Percentiles rank a stretch among this genome's conserved stretches.
Evolutionary conservation across 2,113 vertebrate genomes (phyloP).

Genomic region (Lophochroa leadbeateri): DNA sequence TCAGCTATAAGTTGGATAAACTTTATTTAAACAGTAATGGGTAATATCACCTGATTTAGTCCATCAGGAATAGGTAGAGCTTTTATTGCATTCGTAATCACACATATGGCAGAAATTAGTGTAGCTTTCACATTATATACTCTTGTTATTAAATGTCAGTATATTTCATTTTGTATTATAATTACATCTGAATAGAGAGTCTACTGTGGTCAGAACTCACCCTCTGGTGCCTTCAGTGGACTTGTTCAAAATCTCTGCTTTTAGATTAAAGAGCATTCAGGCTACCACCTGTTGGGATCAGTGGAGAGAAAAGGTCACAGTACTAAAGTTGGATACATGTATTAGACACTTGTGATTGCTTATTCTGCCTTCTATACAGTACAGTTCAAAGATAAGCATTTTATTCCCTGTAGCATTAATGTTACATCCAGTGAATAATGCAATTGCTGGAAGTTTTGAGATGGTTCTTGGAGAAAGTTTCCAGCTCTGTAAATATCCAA

Average conservation of each 20-base stretch:
- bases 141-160: background rate
- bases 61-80: background rate
- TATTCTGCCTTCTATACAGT: background rate
- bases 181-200: background rate
- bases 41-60: background rate
- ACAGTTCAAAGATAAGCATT: background rate
- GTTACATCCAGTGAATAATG: background rate
- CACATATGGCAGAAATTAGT: background rate
- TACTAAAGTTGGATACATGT: fast-evolving
- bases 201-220: background rate
- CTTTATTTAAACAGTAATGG: background rate
- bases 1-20: background rate
- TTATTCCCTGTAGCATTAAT: background rate
- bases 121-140: background rate
- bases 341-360: background rate
- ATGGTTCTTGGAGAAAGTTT: background rate
- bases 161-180: background rate
- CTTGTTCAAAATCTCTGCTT: background rate
- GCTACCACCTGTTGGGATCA: background rate
- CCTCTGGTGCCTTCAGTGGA: background rate
- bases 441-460: background rate
- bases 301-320: background rate
- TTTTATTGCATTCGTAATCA: background rate
- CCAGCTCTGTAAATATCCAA: background rate
- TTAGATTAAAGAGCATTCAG: background rate